phyloP scores from a whole-genome alignment of 2,888 invertebrate species.

The Lysandra coridon region DNA sequence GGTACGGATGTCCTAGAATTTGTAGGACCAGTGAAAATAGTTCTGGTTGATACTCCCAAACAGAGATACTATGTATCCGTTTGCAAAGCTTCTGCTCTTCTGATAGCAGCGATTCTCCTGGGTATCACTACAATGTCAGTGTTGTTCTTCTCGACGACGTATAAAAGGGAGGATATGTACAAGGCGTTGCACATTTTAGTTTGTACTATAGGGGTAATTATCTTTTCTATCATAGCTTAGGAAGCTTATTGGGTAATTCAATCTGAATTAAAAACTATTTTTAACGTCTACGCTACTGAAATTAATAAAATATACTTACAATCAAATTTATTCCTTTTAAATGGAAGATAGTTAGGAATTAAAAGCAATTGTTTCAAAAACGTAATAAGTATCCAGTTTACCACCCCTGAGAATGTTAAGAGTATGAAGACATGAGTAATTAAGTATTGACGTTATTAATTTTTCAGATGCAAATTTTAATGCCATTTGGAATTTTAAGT shows the following conservation, averaged over 20 bases:
- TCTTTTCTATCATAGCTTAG: background rate
- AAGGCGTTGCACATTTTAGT: constrained; percentile 52
- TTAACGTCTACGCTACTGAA: no score
- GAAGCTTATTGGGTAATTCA: background rate
- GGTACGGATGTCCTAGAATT: constrained; percentile 48
- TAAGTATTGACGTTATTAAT: constrained; percentile 29
- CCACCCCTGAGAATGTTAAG: no score
- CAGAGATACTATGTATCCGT: constrained; percentile 28
- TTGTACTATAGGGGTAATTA: constrained; percentile 56
- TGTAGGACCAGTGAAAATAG: constrained; percentile 60
- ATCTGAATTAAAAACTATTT: no score
- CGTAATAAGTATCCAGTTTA: no score
- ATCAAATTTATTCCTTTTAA: no score
- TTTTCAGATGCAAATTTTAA: constrained; percentile 52
- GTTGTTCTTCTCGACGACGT: constrained; percentile 48
- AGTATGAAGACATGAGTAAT: background rate
- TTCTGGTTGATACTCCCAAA: constrained; percentile 53
- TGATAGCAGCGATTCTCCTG: constrained; percentile 51
- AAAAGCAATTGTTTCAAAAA: no score
- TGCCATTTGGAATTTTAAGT: constrained; percentile 50
- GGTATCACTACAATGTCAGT: constrained; percentile 47
- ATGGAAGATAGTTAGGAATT: no score
- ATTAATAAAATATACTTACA: no score
- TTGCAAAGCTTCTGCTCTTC: constrained; percentile 46
- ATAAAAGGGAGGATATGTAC: constrained; percentile 37